Evolutionary conservation across 2,888 invertebrate genomes (phyloP), one percentile per base, ranked within the genome.

Genomic region (Hyposoter didymator): DNA sequence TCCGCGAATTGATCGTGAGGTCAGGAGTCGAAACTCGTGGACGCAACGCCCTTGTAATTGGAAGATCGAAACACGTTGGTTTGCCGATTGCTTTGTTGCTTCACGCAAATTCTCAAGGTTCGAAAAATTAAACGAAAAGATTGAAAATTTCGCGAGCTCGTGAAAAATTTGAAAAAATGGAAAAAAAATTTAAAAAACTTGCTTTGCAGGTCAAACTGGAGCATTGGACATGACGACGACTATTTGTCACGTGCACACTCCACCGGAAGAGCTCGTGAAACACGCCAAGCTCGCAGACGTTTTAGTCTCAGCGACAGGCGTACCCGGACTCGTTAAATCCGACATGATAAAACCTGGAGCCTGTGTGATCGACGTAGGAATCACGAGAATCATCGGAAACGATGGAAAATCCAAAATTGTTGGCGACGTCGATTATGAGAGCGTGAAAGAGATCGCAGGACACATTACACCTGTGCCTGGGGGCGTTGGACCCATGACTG

Each of bases 401-500:
- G 92, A 94, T 67, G 97, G 97, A 1, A 96, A 96, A 91, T 95
- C 95, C 0, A 96, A 95, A 93, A 94, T 98, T 8, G 97, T 98
- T 7, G 98, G 98, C 2, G 98, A 99, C 94, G 98, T 98, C 3
- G 97, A 98, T 93, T 98, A 96, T 94, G 97, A 98, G 88, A 96
- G 96, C 93, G 98, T 98, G 0, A 95, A 95, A 83, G 95, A 97
- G 94, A 95, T 98, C 35, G 98, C 98, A 10, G 97, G 97, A 12
- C 95, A 96, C 76, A 96, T 99, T 69, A 98, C 98, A 0, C 98
- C 98, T 0, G 99, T 98, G 0, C 98, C 98, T 0, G 96, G 98
- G 1, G 99, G 99, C 2, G 98, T 98, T 5, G 98, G 98, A 0
- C 98, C 98, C 0, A 97, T 98, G 97, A 99, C 99, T 0, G 98